Percentiles rank a stretch among this genome's conserved stretches.
phyloP scores from a whole-genome alignment of 2,113 vertebrate genomes.

The Bubo blakistoni region DNA sequence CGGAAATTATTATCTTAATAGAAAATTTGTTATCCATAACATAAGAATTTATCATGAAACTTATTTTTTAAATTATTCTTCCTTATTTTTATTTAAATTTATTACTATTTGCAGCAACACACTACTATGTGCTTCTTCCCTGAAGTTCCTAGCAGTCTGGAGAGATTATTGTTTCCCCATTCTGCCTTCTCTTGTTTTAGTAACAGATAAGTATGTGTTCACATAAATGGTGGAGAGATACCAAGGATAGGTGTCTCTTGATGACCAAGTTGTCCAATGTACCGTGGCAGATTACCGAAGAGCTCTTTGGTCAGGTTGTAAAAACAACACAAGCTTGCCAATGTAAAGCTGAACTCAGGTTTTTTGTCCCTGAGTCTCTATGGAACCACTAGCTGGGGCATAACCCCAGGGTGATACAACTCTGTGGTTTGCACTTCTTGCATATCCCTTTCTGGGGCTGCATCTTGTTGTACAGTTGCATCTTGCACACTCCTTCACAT shows the following conservation, averaged over 20 bases:
- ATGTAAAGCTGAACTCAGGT: fast-evolving
- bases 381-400: neutral
- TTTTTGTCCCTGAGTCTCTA: neutral
- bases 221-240: neutral
- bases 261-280: neutral
- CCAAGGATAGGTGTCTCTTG: neutral
- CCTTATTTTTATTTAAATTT: neutral
- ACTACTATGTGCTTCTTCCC: neutral
- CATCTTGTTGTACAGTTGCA: fast-evolving
- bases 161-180: neutral
- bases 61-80: neutral
- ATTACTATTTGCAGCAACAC: neutral
- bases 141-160: neutral
- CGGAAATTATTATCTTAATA: neutral
- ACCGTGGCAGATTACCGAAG: neutral
- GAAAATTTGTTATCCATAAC: neutral
- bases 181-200: neutral
- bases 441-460: neutral
- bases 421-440: neutral
- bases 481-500: neutral
- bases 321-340: neutral
- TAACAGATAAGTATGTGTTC: fast-evolving
- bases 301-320: neutral
- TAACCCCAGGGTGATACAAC: neutral
- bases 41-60: neutral